Percentiles rank a stretch among this genome's conserved stretches.
Conservation (phyloP, 2,113 vertebrate species). For the Lagopus leucura region DNA sequence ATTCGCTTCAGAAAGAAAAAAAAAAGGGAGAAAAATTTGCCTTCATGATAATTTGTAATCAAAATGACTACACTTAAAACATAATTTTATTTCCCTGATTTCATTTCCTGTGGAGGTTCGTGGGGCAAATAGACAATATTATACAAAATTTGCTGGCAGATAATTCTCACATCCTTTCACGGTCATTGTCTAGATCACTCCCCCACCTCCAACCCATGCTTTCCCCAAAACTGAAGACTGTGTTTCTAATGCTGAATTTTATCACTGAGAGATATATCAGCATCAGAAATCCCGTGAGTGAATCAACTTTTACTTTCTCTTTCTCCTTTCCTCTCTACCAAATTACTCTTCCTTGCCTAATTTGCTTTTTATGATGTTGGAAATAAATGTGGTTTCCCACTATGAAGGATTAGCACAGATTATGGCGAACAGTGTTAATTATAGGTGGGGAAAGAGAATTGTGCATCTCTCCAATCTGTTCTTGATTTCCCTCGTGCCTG, state of each 20-base stretch:
- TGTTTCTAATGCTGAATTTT: neutral
- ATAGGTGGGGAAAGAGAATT: slow-evolving; percentile 77
- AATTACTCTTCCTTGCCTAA: slow-evolving; percentile 37
- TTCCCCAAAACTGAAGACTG: neutral
- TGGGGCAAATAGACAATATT: slow-evolving; percentile 52
- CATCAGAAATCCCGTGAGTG: neutral
- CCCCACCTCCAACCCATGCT: rapidly evolving
- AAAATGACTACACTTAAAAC: slow-evolving; percentile 71
- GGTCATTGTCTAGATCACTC: neutral
- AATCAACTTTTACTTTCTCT: slow-evolving; percentile 6
- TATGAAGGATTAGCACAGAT: slow-evolving; percentile 84
- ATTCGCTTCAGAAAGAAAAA: slow-evolving; percentile 59
- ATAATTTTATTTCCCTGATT: slow-evolving; percentile 65
- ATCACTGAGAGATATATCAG: neutral
- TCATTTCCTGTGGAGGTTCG: slow-evolving; percentile 59
- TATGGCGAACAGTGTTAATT: slow-evolving; percentile 84
- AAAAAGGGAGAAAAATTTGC: slow-evolving; percentile 8
- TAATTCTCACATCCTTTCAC: neutral
- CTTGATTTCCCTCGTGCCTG: slow-evolving; percentile 83
- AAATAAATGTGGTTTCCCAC: slow-evolving; percentile 69
- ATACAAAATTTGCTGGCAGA: neutral
- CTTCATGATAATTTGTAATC: slow-evolving; percentile 62
- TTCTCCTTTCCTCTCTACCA: neutral
- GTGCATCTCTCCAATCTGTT: slow-evolving; percentile 76
- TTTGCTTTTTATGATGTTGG: slow-evolving; percentile 56